Base-by-base conservation (phyloP, 2,113 vertebrate species). In the Dascyllus trimaculatus region DNA sequence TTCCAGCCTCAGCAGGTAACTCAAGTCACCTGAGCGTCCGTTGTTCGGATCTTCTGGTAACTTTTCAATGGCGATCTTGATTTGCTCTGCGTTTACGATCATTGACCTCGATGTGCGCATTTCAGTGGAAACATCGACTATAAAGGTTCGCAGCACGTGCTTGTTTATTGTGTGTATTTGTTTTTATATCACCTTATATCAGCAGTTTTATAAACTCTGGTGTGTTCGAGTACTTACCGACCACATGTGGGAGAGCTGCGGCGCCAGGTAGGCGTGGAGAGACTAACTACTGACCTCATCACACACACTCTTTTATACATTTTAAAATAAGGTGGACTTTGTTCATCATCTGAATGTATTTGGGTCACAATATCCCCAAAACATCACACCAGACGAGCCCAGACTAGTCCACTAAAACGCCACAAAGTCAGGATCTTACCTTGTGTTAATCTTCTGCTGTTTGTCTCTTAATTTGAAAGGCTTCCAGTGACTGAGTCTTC, bases 391-490 rank as follows among this genome's bases (percentile, higher is more conserved):
- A 14, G 38, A 54, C 38, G 4, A 19, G 19, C 11, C 24, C 2
- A 17, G 14, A 65, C 3, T 35, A 43, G n/a, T 75, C 40, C 59
- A 56, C 18, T 14, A 5, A 21, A 51, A 35, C 10, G 25, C 7
- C 11, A 14, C 32, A 25, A 67, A 29, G 54, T 35, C 10, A 35
- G 17, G 26, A 46, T 38, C 80, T 85, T 88, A 91, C 90, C 87
- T 86, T 26, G 43, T 68, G 60, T 29, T 18, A 1, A 32, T 46
- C 62, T 15, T 18, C 40, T 25, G 45, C 43, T 45, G 57, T 10
- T 11, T 52, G 45, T 61, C 35, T 69, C 32, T 53, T 48, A 22
- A 43, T 72, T 75, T 60, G 24, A 40, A 54, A 32, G 40, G 18
- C 18, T 52, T 69, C 3, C 46, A n/a, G 58, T 43, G 24, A 43